Percentiles rank a stretch among this genome's conserved stretches.
Evolutionary conservation across 2,797 vertebrate species (phyloP).

Genomic region (Miichthys miiuy): DNA sequence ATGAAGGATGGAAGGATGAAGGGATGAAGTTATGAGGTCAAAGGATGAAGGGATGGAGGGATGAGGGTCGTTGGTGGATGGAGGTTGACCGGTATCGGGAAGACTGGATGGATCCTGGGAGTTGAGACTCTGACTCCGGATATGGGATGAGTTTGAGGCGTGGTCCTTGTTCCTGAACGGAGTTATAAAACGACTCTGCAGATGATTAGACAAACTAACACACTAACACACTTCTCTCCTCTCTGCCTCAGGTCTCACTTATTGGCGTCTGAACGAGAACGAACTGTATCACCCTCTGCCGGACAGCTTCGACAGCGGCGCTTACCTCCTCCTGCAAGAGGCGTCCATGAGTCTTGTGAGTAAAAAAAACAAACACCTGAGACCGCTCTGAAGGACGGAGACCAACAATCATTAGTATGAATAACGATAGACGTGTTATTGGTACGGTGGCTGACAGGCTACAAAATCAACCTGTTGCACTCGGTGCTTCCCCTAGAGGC

Average conservation of each 20-base stretch:
- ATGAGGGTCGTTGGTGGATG: no score
- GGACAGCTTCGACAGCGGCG: constrained; percentile 85
- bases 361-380: neutral
- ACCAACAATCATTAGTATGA: neutral
- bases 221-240: neutral
- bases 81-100: no score
- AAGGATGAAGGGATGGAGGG: no score
- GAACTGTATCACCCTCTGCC: constrained; percentile 90
- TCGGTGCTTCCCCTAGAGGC: no score
- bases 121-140: no score
- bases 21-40: no score
- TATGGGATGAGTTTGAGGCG: no score
- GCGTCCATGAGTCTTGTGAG: constrained; percentile 84
- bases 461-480: no score
- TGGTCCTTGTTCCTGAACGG: no score
- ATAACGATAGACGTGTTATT: neutral
- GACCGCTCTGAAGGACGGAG: neutral
- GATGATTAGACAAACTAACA: neutral
- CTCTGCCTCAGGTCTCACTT: constrained; percentile 86
- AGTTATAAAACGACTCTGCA: neutral
- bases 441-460: no score
- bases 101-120: no score
- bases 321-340: constrained; percentile 80
- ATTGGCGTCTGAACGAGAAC: constrained; percentile 92
- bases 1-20: no score